These are phyloP conservation scores for Chaetorhynchus papuensis DNA, from an alignment of 2,113 vertebrate species.

Conservation along the genomic window DNA sequence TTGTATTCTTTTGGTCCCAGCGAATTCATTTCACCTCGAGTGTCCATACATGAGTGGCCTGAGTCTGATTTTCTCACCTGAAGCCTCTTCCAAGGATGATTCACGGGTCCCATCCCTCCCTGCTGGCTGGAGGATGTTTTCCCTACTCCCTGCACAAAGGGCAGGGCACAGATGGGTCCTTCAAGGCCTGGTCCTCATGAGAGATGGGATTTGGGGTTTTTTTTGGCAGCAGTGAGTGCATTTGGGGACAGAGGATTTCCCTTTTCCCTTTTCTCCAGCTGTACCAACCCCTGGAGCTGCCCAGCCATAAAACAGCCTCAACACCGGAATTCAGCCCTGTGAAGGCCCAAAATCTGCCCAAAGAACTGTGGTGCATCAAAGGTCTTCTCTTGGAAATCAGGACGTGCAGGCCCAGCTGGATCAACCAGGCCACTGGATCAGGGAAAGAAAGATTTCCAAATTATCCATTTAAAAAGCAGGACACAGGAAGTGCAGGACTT, in stretches of 20 bases:
- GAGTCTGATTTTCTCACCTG: not conserved
- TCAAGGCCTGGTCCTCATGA: not conserved
- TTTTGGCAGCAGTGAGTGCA: not conserved
- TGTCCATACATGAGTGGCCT: not conserved
- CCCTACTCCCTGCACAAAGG: not conserved
- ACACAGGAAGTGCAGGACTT: not conserved
- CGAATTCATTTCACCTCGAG: not conserved
- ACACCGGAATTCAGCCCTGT: fast-evolving
- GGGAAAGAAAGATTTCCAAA: not conserved
- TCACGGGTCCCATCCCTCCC: not conserved
- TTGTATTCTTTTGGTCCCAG: not conserved
- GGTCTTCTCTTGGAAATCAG: not conserved
- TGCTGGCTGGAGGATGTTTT: not conserved
- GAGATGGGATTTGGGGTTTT: too few relatives aligned
- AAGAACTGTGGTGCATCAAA: not conserved
- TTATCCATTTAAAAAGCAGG: not conserved
- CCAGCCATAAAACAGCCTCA: not conserved
- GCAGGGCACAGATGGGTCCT: not conserved
- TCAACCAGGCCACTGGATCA: not conserved
- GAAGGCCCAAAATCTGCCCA: not conserved
- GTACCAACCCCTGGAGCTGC: not conserved
- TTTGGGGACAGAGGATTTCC: not conserved
- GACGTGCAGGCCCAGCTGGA: not conserved
- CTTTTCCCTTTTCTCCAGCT: not conserved
- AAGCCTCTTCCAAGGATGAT: not conserved